Percentiles rank a stretch among this genome's conserved stretches.
These are phyloP conservation scores for Nerophis lumbriciformis DNA, from an alignment of 2,113 vertebrate species.

Conservation along the genomic window DNA sequence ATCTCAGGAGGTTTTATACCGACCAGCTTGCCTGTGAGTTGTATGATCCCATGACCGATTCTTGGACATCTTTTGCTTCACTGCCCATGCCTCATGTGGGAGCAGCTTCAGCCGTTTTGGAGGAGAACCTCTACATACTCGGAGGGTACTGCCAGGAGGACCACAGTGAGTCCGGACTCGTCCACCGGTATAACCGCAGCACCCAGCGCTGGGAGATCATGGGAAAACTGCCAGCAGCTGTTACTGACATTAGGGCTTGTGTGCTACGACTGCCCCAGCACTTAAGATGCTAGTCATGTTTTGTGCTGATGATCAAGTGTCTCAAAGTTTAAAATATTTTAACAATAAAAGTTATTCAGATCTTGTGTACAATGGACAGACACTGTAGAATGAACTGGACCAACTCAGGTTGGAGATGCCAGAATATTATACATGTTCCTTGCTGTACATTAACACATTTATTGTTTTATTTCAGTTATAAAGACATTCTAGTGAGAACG, in stretches of 20 bases:
- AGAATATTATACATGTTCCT: not conserved
- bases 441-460: not conserved
- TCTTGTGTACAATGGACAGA: not conserved
- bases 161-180: conserved; percentile 61
- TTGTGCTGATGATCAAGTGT: not conserved
- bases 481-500: too few species aligned
- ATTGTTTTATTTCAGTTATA: too few species aligned
- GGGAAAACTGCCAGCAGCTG: conserved; percentile 65
- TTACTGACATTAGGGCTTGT: conserved; percentile 65
- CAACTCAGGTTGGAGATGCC: conserved; percentile 14
- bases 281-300: conserved; percentile 25
- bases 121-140: conserved; percentile 67
- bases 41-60: conserved; percentile 49
- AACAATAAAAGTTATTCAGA: not conserved
- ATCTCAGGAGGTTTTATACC: conserved; percentile 62
- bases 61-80: conserved; percentile 53
- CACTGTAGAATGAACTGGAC: conserved; percentile 20
- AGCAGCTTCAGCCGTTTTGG: conserved; percentile 64
- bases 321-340: not conserved
- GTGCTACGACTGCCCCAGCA: conserved; percentile 54
- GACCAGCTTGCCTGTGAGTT: conserved; percentile 64
- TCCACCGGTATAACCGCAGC: conserved; percentile 64
- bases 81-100: conserved; percentile 65
- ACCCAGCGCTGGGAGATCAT: conserved; percentile 62
- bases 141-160: conserved; percentile 73